Percentiles rank a stretch among this genome's conserved stretches.
These are phyloP conservation scores for Megalops cyprinoides DNA, from an alignment of 2,797 vertebrate species.

Conservation along the genomic window DNA sequence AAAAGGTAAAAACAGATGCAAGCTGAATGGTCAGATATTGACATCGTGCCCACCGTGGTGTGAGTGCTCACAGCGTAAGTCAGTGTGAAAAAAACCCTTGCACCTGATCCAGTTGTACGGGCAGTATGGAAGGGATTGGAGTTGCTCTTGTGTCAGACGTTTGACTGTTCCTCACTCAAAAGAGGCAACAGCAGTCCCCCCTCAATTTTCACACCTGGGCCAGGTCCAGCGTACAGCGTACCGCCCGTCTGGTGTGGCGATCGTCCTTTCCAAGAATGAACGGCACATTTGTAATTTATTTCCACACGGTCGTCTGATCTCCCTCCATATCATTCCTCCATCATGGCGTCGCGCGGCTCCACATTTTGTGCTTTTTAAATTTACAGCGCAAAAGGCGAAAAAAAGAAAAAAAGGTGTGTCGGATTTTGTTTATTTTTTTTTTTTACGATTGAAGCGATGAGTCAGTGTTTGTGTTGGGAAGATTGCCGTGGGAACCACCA, in stretches of 20 bases:
- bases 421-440: no score
- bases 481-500: not conserved
- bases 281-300: not conserved
- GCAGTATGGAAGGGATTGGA: not conserved
- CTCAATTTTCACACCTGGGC: not conserved
- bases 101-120: not conserved
- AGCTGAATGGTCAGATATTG: not conserved
- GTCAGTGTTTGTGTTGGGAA: no score
- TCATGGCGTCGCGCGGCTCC: not conserved
- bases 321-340: not conserved
- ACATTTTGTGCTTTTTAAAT: not conserved
- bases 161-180: not conserved
- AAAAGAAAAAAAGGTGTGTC: no score
- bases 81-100: not conserved
- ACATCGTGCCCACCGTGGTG: not conserved
- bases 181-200: no score
- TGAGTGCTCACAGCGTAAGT: not conserved
- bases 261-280: not conserved
- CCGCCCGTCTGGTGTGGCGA: not conserved
- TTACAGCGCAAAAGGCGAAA: not conserved
- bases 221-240: not conserved
- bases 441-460: no score
- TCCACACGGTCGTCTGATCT: not conserved
- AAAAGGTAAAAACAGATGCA: not conserved
- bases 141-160: not conserved